Evolutionary conservation across 2,888 invertebrate species (phyloP).

Genomic region (Tetranychus truncatus): DNA sequence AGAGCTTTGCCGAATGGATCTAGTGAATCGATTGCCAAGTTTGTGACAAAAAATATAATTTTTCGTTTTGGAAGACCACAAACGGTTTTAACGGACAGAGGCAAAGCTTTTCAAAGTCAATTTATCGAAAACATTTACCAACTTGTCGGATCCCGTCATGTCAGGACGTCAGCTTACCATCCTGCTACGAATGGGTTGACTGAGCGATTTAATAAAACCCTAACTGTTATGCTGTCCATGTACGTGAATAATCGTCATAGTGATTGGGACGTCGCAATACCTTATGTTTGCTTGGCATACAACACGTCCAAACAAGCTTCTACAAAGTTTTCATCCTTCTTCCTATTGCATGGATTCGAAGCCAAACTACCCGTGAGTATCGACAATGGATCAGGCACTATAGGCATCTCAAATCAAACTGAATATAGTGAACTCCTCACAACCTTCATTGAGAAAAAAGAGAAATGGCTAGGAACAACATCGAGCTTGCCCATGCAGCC

Average conservation of each 20-base stretch:
- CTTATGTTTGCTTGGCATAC: too few species aligned
- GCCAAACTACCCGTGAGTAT: too few species aligned
- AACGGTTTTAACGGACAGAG: background rate
- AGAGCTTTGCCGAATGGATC: too few species aligned
- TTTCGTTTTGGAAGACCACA: conserved; percentile 22
- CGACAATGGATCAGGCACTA: too few species aligned
- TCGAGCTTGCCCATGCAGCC: too few species aligned
- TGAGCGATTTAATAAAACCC: conserved; percentile 26
- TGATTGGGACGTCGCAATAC: conserved; percentile 25
- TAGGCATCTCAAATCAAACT: too few species aligned
- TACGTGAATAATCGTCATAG: conserved; percentile 22
- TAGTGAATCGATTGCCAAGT: conserved; percentile 21
- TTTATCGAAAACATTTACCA: background rate
- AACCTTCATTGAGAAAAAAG: too few species aligned
- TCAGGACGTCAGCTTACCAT: conserved; percentile 23
- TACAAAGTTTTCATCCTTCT: too few species aligned
- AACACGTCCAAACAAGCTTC: too few species aligned
- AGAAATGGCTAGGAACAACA: too few species aligned
- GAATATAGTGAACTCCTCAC: too few species aligned
- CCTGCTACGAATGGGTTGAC: conserved; percentile 25
- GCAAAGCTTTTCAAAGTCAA: background rate
- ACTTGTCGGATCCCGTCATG: conserved; percentile 11
- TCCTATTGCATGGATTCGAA: too few species aligned
- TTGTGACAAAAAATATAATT: conserved; percentile 24
- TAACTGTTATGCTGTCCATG: conserved; percentile 24